phyloP scores from a whole-genome alignment of 2,888 invertebrate species.

The Cacoxenus indagator region DNA sequence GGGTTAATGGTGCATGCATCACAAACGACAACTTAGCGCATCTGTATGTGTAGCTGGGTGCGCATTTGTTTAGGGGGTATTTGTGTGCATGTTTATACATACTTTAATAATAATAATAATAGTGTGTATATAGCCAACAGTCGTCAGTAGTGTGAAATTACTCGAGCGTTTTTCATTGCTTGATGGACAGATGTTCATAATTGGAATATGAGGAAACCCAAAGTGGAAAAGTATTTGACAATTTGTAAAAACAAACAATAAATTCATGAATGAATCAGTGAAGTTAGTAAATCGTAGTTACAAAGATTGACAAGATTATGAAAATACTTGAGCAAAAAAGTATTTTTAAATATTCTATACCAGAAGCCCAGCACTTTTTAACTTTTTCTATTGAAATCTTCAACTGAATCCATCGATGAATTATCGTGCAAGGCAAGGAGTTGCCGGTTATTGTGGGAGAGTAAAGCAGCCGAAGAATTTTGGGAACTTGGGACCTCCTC shows the following conservation, averaged over 20 bases:
- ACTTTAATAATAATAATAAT: background rate
- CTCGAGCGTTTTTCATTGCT: background rate
- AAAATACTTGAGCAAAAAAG: no score
- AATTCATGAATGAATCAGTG: background rate
- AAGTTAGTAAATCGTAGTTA: background rate
- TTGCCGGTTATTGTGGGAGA: no score
- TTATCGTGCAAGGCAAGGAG: no score
- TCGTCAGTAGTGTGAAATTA: background rate
- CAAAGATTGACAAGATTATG: no score
- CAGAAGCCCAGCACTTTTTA: no score
- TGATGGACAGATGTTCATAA: background rate
- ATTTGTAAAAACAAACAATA: background rate
- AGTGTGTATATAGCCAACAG: background rate
- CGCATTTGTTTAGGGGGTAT: constrained; percentile 15
- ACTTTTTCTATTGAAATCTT: no score
- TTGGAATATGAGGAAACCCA: background rate
- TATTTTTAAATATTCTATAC: no score
- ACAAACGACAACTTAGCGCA: background rate
- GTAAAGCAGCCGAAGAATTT: no score
- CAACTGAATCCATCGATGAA: no score
- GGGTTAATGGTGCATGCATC: constrained; percentile 49
- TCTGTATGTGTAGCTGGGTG: background rate
- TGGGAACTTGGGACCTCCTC: no score
- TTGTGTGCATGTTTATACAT: background rate
- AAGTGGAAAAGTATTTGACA: background rate